These are phyloP conservation scores for Procambarus clarkii DNA, from an alignment of 1,140 invertebrate species.

Conservation along the genomic window DNA sequence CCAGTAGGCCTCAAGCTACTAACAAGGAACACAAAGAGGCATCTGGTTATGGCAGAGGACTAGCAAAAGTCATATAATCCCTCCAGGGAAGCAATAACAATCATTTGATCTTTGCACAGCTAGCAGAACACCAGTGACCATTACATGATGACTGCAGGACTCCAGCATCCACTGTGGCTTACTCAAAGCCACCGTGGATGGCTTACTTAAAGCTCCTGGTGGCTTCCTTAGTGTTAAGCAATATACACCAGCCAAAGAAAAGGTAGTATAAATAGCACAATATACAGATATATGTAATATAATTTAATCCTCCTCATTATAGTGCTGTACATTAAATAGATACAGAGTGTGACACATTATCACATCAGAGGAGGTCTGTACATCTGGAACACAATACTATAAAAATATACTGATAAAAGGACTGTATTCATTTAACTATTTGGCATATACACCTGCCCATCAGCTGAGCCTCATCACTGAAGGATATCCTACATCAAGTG, in stretches of 20 bases:
- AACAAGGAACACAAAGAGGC: too few relatives aligned
- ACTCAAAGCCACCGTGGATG: too few relatives aligned
- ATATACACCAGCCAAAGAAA: background rate
- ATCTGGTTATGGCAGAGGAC: too few relatives aligned
- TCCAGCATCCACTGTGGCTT: too few relatives aligned
- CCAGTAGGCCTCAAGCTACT: too few relatives aligned
- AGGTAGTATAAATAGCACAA: background rate
- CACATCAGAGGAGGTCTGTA: background rate
- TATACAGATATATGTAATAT: background rate
- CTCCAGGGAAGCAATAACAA: too few relatives aligned
- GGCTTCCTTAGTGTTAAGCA: background rate
- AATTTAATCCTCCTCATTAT: background rate
- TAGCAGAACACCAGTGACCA: too few relatives aligned
- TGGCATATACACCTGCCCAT: background rate
- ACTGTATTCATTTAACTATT: background rate
- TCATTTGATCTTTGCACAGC: too few relatives aligned
- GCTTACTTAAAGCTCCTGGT: background rate
- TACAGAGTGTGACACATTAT: background rate
- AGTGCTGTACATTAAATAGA: background rate
- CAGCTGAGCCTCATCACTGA: background rate
- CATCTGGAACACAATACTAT: conserved; percentile 8
- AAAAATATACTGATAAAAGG: conserved; percentile 35
- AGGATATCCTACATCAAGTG: background rate
- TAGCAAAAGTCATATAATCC: too few relatives aligned
- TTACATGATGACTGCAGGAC: too few relatives aligned